A percentile compares a stretch with the other conserved stretches of the same genome.
Evolutionary conservation across 2,797 vertebrate species (phyloP).

Genomic region (Ptychobarbus kaznakovi): DNA sequence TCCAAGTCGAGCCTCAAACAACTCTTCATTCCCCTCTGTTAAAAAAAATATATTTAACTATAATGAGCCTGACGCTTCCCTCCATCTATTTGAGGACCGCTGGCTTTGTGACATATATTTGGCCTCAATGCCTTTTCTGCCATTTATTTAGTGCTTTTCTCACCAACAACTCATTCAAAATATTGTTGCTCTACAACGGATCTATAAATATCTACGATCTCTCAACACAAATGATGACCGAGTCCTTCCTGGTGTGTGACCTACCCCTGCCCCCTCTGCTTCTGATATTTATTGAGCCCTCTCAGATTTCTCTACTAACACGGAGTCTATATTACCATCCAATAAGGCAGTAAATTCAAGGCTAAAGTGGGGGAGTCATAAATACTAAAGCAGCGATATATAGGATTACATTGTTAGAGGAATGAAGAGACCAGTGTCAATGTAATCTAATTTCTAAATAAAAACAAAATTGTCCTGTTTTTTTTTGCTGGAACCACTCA

Average conservation of each 20-base stretch:
- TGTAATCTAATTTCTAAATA: constrained; percentile 49
- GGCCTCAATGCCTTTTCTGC: constrained; percentile 51
- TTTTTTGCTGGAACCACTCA: background rate
- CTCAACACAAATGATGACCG: constrained; percentile 76
- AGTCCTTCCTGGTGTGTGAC: constrained; percentile 65
- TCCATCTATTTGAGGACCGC: constrained; percentile 27
- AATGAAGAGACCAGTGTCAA: constrained; percentile 45
- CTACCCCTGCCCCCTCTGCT: constrained; percentile 38
- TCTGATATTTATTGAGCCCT: constrained; percentile 55
- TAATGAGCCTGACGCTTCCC: constrained; percentile 11
- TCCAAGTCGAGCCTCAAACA: background rate
- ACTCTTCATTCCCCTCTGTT: background rate
- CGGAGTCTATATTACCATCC: constrained; percentile 54
- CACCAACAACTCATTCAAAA: constrained; percentile 64
- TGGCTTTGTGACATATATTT: constrained; percentile 41
- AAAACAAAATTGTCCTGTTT: background rate
- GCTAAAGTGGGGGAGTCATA: constrained; percentile 53
- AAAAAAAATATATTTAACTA: constrained; percentile 12
- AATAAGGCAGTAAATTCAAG: constrained; percentile 54
- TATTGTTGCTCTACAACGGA: constrained; percentile 66
- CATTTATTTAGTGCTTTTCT: constrained; percentile 78
- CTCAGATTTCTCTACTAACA: constrained; percentile 59
- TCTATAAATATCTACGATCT: constrained; percentile 76
- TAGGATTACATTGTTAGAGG: constrained; percentile 58
- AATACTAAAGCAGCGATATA: constrained; percentile 57